Evolutionary conservation across 1,140 invertebrate species (phyloP).

Genomic region (Aphaenogaster rudis): DNA sequence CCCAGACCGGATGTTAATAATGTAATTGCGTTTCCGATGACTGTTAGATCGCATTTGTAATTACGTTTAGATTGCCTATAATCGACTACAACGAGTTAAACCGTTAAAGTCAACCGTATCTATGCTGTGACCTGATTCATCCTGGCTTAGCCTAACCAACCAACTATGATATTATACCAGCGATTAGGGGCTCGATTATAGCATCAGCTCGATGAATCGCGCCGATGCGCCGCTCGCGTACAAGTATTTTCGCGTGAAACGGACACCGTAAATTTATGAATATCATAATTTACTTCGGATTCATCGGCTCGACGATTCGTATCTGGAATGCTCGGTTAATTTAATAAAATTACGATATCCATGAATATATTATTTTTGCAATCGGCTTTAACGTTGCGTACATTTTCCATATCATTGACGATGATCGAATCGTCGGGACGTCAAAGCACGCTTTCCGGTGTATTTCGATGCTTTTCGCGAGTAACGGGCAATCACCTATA

Average conservation of each 20-base stretch:
- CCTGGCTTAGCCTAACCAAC: conserved; percentile 54
- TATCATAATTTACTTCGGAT: conserved; percentile 19
- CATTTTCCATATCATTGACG: conserved; percentile 34
- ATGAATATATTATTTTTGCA: conserved; percentile 26
- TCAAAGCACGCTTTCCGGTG: conserved; percentile 29
- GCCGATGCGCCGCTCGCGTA: not conserved
- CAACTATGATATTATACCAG: conserved; percentile 45
- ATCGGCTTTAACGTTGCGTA: not conserved
- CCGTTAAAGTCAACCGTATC: conserved; percentile 46
- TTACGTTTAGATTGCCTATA: conserved; percentile 10
- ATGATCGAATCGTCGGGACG: conserved; percentile 14
- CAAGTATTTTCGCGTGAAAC: conserved; percentile 22
- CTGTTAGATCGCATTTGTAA: not conserved
- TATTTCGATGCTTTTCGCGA: not conserved
- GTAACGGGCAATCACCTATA: not conserved
- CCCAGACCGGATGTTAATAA: not conserved
- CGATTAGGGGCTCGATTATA: conserved; percentile 43
- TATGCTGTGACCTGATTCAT: conserved; percentile 46
- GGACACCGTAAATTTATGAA: not conserved
- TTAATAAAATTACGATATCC: conserved; percentile 38
- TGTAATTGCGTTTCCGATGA: not conserved
- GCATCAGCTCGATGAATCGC: conserved; percentile 13
- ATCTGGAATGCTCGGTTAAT: not conserved
- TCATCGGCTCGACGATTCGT: not conserved
- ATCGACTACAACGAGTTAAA: conserved; percentile 24